Evolutionary conservation across 1,140 invertebrate species (phyloP), one percentile per base, ranked within the genome.

Genomic region (Microvelia longipes): DNA sequence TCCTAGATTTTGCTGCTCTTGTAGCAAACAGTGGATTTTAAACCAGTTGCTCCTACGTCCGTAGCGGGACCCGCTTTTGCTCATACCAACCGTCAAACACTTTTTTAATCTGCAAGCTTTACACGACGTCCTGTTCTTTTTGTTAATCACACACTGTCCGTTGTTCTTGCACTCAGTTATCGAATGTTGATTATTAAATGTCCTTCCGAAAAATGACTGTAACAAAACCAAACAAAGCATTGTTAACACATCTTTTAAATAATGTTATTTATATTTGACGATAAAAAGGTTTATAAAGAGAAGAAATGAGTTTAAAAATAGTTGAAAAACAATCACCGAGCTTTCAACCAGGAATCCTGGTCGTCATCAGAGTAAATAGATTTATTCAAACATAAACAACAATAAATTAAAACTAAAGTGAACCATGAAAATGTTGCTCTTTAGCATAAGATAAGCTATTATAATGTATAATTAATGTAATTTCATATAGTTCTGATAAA

Each of bases 191-290:
- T 87, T 86, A 79, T 86, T 87, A 74, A 85, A 85, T 62, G 85
- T 86, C 24, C 86, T 78, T 2, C 86, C 83, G 76, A 88, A 88
- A 77, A 88, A 88, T 28, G 85, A 86, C 85, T 87, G 81, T 68
- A 78, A 81, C 71, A 71, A 75, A 75, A 67, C 1, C 30, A 70
- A 74, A 73, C 2, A 29, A 68, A 5, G 5, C 19, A 24, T 29
- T n/a, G n/a, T n/a, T n/a, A n/a, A n/a, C n/a, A 64, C 11, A 66
- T 11, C 26, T 68, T 68, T n/a, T 62, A 63, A 24, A 5, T 24
- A 15, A 68, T 27, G 35, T 2, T 24, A 30, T 2, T 24, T 2
- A 68, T 2, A 1, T 30, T 5, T 14, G 30, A 24, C 24, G 1
- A n/a, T n/a, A n/a, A n/a, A n/a, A n/a, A n/a, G n/a, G n/a, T n/a